Base-by-base conservation (phyloP, 2,113 vertebrate genomes). In the Leucopternis melanops region DNA sequence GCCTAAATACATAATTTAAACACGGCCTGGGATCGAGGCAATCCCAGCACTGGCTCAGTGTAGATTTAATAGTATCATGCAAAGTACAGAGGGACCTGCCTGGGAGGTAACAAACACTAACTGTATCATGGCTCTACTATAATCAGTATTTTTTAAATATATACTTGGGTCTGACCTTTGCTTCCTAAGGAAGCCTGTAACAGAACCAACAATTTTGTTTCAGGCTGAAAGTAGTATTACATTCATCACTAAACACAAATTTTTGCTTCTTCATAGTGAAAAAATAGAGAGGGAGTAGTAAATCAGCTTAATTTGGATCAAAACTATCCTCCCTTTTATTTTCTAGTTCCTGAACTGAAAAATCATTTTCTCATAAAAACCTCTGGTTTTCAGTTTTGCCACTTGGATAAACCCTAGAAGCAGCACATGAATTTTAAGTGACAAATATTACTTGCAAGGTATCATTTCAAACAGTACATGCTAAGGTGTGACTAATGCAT, bases 401-500 rank as follows among this genome's bases (percentile, higher is more conserved):
- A 27, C 66, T 78, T 78, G 80, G 16, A 15, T 94, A 81, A 88
- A 36, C 38, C 59, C 63, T 59, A 52, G 29, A 81, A 92, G 52
- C 47, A 74, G 55, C 44, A 73, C 18, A 40, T 21, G 54, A 88
- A 93, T 86, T 80, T 80, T 50, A 90, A 96, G 55, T 81, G 63
- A 73, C 58, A 80, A 82, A 70, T 66, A 81, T 20, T 29, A 62
- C 69, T 74, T 71, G 27, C 38, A 61, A 81, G 80, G 16, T 67
- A 78, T 25, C 50, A 25, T 45, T 84, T 81, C 86, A 57, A 84
- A 65, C 61, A 84, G 83, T 25, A 66, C n/a, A 29, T 0, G 0
- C 16, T 42, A 66, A 40, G 0, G 5, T 31, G 17, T 3, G 2
- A 44, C 72, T 70, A 79, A 78, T 2, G 22, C 3, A 0, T 31